Percentiles rank a stretch among this genome's conserved stretches.
These are phyloP conservation scores for Centropristis striata DNA, from an alignment of 2,113 vertebrate species.

Conservation along the genomic window DNA sequence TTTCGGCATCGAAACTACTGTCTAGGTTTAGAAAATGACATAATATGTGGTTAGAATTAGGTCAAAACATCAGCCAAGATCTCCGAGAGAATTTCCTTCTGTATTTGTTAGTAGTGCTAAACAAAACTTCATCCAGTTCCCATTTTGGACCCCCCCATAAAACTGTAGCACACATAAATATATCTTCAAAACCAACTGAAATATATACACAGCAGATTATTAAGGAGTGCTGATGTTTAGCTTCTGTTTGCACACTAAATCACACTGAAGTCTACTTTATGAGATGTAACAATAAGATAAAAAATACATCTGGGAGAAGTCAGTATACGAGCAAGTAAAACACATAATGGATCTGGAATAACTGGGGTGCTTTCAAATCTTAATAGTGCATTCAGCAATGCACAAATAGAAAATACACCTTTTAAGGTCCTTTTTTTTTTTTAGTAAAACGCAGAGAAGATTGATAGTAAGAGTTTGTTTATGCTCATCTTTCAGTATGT, in stretches of 20 bases:
- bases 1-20: too few species aligned
- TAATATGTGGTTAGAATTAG: too few species aligned
- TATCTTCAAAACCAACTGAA: too few species aligned
- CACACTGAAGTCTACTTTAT: background rate
- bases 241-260: conserved; percentile 19
- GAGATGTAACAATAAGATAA: conserved; percentile 3
- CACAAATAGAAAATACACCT: background rate
- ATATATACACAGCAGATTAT: conserved; percentile 10
- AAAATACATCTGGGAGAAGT: background rate
- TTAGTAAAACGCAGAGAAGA: background rate
- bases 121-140: too few species aligned
- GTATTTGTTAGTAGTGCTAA: too few species aligned
- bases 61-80: too few species aligned
- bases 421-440: background rate
- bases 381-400: background rate
- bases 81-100: too few species aligned
- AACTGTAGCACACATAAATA: too few species aligned
- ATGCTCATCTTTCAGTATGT: background rate
- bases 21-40: too few species aligned
- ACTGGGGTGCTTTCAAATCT: background rate
- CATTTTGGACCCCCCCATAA: too few species aligned
- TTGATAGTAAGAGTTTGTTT: background rate
- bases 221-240: background rate
- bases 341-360: background rate
- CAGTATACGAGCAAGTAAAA: background rate